Conservation (phyloP, 2,797 vertebrate species). For the Myioborus miniatus region DNA sequence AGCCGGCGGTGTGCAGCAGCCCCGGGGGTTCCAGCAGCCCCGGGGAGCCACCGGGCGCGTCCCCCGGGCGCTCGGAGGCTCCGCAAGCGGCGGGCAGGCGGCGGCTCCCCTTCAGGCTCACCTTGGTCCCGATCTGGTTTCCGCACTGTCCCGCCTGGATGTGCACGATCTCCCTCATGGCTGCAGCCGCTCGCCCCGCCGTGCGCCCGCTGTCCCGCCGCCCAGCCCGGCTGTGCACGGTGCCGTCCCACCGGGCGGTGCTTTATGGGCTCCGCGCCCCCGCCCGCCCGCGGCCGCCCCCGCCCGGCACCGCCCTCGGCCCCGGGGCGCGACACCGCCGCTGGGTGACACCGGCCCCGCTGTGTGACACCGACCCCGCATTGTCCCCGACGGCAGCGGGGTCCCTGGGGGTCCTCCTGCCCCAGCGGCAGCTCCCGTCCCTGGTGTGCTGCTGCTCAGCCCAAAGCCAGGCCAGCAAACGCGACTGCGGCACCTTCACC, state of each 20-base stretch:
- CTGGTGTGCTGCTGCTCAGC: fast-evolving
- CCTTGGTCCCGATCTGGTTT: conserved; percentile 95
- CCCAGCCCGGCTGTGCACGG: not conserved
- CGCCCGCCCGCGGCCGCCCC: not conserved
- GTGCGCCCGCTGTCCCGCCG: not conserved
- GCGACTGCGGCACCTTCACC: fast-evolving
- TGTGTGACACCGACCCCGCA: fast-evolving
- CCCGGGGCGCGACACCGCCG: fast-evolving
- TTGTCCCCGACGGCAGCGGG: fast-evolving
- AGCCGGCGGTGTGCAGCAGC: no score
- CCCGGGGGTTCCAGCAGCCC: not conserved
- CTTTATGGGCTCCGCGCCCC: conserved; percentile 41
- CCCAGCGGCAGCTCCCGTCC: not conserved
- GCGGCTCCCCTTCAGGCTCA: conserved; percentile 24
- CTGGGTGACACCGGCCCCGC: fast-evolving
- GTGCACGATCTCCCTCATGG: conserved; percentile 93
- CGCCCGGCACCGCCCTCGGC: not conserved
- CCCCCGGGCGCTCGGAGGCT: not conserved
- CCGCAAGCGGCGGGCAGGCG: not conserved
- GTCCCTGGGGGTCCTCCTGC: fast-evolving
- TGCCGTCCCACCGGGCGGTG: not conserved
- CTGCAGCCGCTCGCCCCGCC: not conserved
- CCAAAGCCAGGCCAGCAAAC: fast-evolving
- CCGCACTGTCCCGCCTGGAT: conserved; percentile 94
- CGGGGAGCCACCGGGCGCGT: not conserved